Base-by-base conservation (phyloP, 2,888 invertebrate genomes). In the Platerodrilus igneus region DNA sequence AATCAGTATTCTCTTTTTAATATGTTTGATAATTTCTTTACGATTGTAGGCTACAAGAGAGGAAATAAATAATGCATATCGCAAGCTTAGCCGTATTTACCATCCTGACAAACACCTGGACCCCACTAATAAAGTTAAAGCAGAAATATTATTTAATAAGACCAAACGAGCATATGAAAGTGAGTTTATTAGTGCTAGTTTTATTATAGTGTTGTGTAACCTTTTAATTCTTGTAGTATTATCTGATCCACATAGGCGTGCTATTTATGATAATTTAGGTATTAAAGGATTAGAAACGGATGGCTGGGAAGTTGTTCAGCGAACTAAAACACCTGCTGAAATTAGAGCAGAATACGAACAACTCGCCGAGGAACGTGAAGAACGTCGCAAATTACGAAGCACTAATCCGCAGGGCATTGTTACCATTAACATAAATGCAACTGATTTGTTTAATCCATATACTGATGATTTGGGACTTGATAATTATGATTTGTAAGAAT, bases 71-170 rank as follows among this genome's bases (percentile, higher is more conserved):
- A 84, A 85, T 72, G 89, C 96, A 2, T 99, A 95, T 66, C 79
- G 95, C 45, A 80, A 87, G 35, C 79, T 94, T 37, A 95, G 95
- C 55, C 81, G 86, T 50, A 80, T 93, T 56, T 97, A 94, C 62
- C 99, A 99, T 68, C 97, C 99, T 0, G 97, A 99, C 63, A 95
- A 96, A 68, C 96, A 99, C 69, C 72, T 78, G 8, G 87, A 93
- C 59, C 82, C 85, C 1, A 76, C 74, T 1, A 80, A 81, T 53
- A 92, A 93, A 66, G 81, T 80, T 59, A 87, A 92, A 70, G 97
- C 97, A 0, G 93, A 95, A 67, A 70, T 83, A 44, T 75, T 97
- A 58, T 99, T 99, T 63, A 90, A 89, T 64, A 86, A 90, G 66
- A 86, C 89, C 0, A 94, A 95, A 64, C 83, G 81, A 57, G 96